Percentiles rank a stretch among this genome's conserved stretches.
These are phyloP conservation scores for Brachystomella parvula DNA, from an alignment of 1,140 invertebrate genomes.

Conservation along the genomic window DNA sequence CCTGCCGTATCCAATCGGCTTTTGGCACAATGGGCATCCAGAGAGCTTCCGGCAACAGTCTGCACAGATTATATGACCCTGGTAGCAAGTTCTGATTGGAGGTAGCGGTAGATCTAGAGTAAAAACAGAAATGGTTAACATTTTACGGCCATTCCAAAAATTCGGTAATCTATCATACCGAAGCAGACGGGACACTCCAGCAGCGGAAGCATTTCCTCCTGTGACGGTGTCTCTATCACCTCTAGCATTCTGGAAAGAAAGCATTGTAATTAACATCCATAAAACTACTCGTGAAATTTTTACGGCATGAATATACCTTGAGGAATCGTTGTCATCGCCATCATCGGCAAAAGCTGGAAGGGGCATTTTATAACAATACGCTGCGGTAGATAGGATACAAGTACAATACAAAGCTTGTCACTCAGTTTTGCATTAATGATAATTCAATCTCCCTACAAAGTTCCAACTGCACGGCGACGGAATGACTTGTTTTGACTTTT, in stretches of 20 bases:
- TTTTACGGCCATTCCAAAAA: not conserved
- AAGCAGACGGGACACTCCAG: slow-evolving; percentile 33
- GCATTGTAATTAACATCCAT: too few relatives aligned
- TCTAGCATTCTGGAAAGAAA: slow-evolving; percentile 15
- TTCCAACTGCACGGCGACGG: too few relatives aligned
- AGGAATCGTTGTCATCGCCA: too few relatives aligned
- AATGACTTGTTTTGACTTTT: too few relatives aligned
- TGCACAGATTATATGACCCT: slow-evolving; percentile 26
- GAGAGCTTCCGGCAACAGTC: slow-evolving; percentile 10
- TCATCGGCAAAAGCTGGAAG: too few relatives aligned
- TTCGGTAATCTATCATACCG: not conserved
- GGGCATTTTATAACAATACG: too few relatives aligned
- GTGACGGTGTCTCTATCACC: slow-evolving; percentile 12
- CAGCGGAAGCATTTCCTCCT: slow-evolving; percentile 20
- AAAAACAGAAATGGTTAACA: not conserved
- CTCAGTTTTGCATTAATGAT: too few relatives aligned
- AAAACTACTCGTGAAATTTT: too few relatives aligned
- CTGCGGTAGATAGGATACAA: too few relatives aligned
- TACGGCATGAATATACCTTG: too few relatives aligned
- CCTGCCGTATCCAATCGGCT: slow-evolving; percentile 22
- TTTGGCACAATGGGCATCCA: slow-evolving; percentile 22
- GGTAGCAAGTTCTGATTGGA: slow-evolving; percentile 23
- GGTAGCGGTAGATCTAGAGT: slow-evolving; percentile 18
- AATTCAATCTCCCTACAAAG: too few relatives aligned
- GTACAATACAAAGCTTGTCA: too few relatives aligned